A percentile compares a stretch with the other conserved stretches of the same genome.
Conservation (phyloP, 2,113 vertebrate species). For the Phalacrocorax pelagicus region DNA sequence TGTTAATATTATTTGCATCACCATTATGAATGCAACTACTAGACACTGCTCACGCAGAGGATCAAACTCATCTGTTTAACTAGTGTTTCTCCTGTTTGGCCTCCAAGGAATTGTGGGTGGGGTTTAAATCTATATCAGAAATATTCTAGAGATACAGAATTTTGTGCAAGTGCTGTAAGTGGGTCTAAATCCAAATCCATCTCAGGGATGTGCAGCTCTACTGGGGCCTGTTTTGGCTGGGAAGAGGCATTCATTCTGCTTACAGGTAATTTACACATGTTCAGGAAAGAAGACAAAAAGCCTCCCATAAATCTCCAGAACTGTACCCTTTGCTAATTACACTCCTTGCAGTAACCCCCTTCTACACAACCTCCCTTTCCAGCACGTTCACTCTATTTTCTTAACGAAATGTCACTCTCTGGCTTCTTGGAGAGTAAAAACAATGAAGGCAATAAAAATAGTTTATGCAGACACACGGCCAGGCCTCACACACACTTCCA, state of each 20-base stretch:
- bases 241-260: background rate
- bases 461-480: slow-evolving; percentile 70
- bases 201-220: background rate
- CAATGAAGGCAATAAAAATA: slow-evolving; percentile 73
- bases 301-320: slow-evolving; percentile 27
- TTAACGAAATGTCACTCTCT: slow-evolving; percentile 75
- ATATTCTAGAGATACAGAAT: background rate
- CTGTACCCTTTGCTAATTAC: slow-evolving; percentile 40
- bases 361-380: slow-evolving; percentile 60
- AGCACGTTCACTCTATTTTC: slow-evolving; percentile 76
- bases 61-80: background rate
- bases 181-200: background rate
- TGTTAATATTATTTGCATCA: background rate
- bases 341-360: slow-evolving; percentile 42
- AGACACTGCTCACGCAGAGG: background rate
- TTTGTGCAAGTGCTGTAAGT: background rate
- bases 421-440: slow-evolving; percentile 75
- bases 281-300: slow-evolving; percentile 22
- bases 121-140: background rate
- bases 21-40: background rate
- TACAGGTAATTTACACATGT: background rate
- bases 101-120: background rate
- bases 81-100: background rate
- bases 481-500: slow-evolving; percentile 35
- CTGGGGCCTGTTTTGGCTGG: background rate